Evolutionary conservation across 2,888 invertebrate species (phyloP).

Genomic region (Amiota minor): DNA sequence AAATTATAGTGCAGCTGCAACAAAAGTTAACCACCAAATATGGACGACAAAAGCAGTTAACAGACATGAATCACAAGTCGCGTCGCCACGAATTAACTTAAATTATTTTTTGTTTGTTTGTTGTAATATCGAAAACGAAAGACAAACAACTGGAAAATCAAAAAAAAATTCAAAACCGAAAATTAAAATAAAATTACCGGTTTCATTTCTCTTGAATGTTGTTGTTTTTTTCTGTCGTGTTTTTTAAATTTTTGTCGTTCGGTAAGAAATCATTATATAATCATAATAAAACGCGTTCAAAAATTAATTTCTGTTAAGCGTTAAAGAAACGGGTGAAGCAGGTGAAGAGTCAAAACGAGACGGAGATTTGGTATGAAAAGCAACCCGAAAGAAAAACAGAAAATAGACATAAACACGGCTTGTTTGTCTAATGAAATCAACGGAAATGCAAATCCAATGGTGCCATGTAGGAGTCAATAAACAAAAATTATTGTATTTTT

Average conservation of each 20-base stretch:
- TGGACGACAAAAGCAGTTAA: too few relatives aligned
- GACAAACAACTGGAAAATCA: not conserved
- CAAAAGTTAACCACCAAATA: too few relatives aligned
- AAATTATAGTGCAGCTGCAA: not conserved
- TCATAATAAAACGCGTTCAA: slow-evolving; percentile 50
- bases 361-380: too few relatives aligned
- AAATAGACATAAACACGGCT: slow-evolving; percentile 60
- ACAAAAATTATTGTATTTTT: too few relatives aligned
- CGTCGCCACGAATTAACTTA: too few relatives aligned
- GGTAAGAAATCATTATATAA: slow-evolving; percentile 31
- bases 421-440: slow-evolving; percentile 38
- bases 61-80: too few relatives aligned
- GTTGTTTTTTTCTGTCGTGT: slow-evolving; percentile 11
- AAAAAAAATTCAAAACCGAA: not conserved
- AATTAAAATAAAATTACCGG: slow-evolving; percentile 19
- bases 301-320: slow-evolving; percentile 41
- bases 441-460: slow-evolving; percentile 23
- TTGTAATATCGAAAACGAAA: too few relatives aligned
- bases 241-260: slow-evolving; percentile 16
- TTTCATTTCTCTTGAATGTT: not conserved
- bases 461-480: too few relatives aligned
- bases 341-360: too few relatives aligned
- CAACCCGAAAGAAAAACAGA: too few relatives aligned
- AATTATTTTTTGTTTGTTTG: too few relatives aligned
- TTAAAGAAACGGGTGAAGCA: too few relatives aligned